Conservation (phyloP, 2,113 vertebrate genomes). For the Megaceryle maxima region DNA sequence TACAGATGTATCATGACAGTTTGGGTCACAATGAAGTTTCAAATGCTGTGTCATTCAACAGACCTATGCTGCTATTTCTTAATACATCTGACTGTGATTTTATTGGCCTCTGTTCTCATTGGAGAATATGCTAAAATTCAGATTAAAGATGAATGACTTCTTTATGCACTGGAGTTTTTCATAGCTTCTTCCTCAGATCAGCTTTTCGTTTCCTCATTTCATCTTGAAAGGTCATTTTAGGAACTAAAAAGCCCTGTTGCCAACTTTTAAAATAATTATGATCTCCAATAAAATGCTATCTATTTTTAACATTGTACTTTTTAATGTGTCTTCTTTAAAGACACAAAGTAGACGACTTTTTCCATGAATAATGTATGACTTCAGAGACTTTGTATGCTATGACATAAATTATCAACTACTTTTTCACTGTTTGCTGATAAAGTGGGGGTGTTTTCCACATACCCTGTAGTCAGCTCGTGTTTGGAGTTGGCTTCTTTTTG, state of each 20-base stretch:
- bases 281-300: slow-evolving; percentile 71
- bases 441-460: slow-evolving; percentile 46
- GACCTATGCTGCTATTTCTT: background rate
- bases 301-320: slow-evolving; percentile 73
- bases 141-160: slow-evolving; percentile 21
- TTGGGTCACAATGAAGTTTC: background rate
- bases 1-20: background rate
- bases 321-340: slow-evolving; percentile 67
- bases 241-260: slow-evolving; percentile 50
- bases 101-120: background rate
- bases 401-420: slow-evolving; percentile 67
- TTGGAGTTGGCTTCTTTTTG: background rate
- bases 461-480: background rate
- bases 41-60: background rate
- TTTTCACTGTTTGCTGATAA: slow-evolving; percentile 57
- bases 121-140: slow-evolving; percentile 10
- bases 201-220: slow-evolving; percentile 35
- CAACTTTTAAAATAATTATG: slow-evolving; percentile 74
- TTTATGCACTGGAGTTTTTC: slow-evolving; percentile 18
- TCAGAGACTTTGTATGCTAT: slow-evolving; percentile 57
- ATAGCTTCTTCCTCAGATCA: background rate
- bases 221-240: slow-evolving; percentile 67
- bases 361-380: slow-evolving; percentile 55
- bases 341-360: slow-evolving; percentile 59
- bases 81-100: background rate